Evolutionary conservation across 2,113 vertebrate genomes (phyloP).

Genomic region (Etheostoma spectabile): DNA sequence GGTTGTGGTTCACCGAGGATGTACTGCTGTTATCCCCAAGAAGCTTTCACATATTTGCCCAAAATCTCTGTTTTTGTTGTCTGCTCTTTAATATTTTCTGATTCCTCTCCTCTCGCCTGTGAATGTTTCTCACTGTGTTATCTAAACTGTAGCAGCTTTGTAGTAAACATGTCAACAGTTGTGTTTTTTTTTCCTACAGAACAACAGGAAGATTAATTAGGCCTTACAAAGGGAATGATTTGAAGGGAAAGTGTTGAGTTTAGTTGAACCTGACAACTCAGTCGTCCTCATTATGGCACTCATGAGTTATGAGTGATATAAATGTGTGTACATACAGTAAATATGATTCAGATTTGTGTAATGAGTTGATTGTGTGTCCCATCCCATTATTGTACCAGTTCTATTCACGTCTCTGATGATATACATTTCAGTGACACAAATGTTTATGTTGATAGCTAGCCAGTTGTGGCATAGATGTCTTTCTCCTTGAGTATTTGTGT

Average conservation of each 20-base stretch:
- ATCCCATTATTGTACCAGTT: slow-evolving; percentile 1
- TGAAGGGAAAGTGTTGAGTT: slow-evolving; percentile 21
- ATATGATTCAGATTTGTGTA: neutral
- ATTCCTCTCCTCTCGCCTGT: neutral
- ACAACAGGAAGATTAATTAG: slow-evolving; percentile 42
- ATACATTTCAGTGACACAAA: neutral
- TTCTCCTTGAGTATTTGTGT: slow-evolving; percentile 21
- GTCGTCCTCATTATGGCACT: slow-evolving; percentile 52
- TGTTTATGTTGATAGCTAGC: slow-evolving; percentile 1
- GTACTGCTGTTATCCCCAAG: neutral
- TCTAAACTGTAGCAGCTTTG: slow-evolving; percentile 46
- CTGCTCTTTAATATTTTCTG: slow-evolving; percentile 17
- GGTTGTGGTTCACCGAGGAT: neutral
- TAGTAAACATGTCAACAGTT: slow-evolving; percentile 46
- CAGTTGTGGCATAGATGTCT: neutral
- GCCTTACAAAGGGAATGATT: slow-evolving; percentile 24
- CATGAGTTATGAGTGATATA: slow-evolving; percentile 45
- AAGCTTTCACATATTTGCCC: neutral
- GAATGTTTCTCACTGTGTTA: slow-evolving; percentile 20
- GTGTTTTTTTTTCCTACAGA: neutral
- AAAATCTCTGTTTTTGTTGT: slow-evolving; percentile 9
- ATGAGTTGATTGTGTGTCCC: neutral
- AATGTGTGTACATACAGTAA: neutral
- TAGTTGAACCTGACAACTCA: slow-evolving; percentile 46
- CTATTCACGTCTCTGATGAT: neutral